Conservation (phyloP, 2,888 invertebrate genomes). For the Rhorus exstirpatorius region DNA sequence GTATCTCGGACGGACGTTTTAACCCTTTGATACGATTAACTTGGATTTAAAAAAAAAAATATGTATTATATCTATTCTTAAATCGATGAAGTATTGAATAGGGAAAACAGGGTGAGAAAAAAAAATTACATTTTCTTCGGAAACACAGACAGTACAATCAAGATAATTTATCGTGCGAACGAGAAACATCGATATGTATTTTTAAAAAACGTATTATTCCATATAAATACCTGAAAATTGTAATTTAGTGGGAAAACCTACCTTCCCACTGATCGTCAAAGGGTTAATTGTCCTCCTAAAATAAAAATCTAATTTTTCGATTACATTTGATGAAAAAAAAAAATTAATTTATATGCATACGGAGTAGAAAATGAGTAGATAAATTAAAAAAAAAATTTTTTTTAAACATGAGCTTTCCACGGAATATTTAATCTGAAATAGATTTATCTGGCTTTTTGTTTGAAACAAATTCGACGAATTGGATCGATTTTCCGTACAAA, state of each 20-base stretch:
- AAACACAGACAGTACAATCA: conserved; percentile 17
- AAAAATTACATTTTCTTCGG: neutral
- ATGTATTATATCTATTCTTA: too few species aligned
- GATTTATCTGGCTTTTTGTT: too few species aligned
- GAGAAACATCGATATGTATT: conserved; percentile 41
- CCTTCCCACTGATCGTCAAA: conserved; percentile 52
- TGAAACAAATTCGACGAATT: too few species aligned
- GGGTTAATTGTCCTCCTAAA: conserved; percentile 50
- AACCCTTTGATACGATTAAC: conserved; percentile 36
- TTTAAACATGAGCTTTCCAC: too few species aligned
- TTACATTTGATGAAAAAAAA: conserved; percentile 9
- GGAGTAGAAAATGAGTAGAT: too few species aligned
- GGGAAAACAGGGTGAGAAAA: neutral
- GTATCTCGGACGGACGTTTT: conserved; percentile 24
- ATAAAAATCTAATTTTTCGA: conserved; percentile 48
- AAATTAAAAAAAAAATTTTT: too few species aligned
- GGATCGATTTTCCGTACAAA: too few species aligned
- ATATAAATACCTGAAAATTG: conserved; percentile 43
- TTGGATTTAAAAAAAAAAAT: neutral
- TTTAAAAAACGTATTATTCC: conserved; percentile 18
- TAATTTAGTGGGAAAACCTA: conserved; percentile 38
- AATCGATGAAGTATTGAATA: neutral
- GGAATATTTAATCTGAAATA: too few species aligned
- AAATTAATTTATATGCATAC: too few species aligned
- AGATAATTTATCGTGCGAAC: conserved; percentile 30